Evolutionary conservation across 2,888 invertebrate species (phyloP), one percentile per base, ranked within the genome.

Genomic region (Pimpla rufipes): DNA sequence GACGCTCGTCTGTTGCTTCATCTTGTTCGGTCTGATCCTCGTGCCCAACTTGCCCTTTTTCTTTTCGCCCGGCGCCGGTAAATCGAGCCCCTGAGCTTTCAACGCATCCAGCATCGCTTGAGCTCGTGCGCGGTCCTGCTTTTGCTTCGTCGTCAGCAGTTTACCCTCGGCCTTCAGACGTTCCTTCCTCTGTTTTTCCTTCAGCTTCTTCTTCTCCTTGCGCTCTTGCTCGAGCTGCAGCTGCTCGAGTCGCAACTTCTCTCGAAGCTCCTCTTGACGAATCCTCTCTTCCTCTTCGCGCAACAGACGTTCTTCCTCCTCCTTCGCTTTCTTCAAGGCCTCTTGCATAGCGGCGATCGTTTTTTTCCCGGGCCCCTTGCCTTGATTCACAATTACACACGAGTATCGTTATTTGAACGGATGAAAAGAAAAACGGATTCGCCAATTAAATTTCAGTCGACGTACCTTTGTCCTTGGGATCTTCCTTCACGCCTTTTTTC

Each of bases 141-240:
- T 98, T 92, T 99, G 98, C 93, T 98, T 98, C 0, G 97, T 96
- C 1, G 98, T 98, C 80, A 99, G 94, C 42, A 98, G 94, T 93
- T 98, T 99, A 2, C 99, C 99, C 94, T 99, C 99, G n/a, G 97
- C 98, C 93, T 99, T 99, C 88, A 98, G 94, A 90, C 98, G 95
- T 90, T 98, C 98, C 93, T 98, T 98, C 68, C 97, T 95, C 91
- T 98, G 98, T 91, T 98, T 98, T 93, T 98, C 98, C 91, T 98
- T 98, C 90, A 97, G 96, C 92, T 98, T 99, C 92, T 97, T 98
- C 91, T 95, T 96, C 87, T 97, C 98, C 91, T 97, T 98, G 85
- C 95, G 88, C 92, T 99, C 99, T 89, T 97, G 96, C 92, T 99
- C 99, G 85, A 97, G 93, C 80, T 96, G 94, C 59, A 96, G 93